Evolutionary conservation across 35 echinoderm and acorn worm genomes (phyloP).

Genomic region (Lytechinus pictus): DNA sequence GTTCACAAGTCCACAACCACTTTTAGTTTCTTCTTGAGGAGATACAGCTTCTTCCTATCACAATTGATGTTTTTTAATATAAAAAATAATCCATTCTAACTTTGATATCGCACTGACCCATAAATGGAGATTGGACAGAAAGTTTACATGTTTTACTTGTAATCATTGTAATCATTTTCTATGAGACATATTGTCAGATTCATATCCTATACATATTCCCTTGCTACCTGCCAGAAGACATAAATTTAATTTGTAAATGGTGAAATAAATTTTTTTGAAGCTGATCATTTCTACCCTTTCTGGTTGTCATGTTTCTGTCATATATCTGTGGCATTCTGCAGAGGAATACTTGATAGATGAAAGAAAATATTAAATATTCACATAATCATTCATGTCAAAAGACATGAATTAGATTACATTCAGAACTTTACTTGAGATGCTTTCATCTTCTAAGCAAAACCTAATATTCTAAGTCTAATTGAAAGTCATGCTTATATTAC

Average conservation of each 20-base stretch:
- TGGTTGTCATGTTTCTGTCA: not conserved
- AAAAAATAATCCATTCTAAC: too few species aligned
- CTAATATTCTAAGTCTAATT: too few species aligned
- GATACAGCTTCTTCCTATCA: not conserved
- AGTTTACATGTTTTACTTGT: not conserved
- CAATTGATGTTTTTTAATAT: too few species aligned
- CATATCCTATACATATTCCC: not conserved
- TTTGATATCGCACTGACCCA: not conserved
- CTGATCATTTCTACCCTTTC: not conserved
- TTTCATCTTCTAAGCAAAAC: too few species aligned
- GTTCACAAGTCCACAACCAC: constrained; percentile 1
- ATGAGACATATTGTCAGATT: not conserved
- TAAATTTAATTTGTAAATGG: not conserved
- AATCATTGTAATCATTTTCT: not conserved
- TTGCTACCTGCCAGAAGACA: not conserved
- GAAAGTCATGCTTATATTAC: too few species aligned
- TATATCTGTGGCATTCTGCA: not conserved
- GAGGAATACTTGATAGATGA: not conserved
- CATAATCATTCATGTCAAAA: not conserved
- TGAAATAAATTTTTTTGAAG: not conserved
- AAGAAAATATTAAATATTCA: not conserved
- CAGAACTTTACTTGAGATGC: too few species aligned
- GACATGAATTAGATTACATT: not conserved
- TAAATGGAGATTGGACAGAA: not conserved
- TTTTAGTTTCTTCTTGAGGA: constrained; percentile 5